phyloP scores from a whole-genome alignment of 2,888 invertebrate genomes.

The Drosophila peninsularis region DNA sequence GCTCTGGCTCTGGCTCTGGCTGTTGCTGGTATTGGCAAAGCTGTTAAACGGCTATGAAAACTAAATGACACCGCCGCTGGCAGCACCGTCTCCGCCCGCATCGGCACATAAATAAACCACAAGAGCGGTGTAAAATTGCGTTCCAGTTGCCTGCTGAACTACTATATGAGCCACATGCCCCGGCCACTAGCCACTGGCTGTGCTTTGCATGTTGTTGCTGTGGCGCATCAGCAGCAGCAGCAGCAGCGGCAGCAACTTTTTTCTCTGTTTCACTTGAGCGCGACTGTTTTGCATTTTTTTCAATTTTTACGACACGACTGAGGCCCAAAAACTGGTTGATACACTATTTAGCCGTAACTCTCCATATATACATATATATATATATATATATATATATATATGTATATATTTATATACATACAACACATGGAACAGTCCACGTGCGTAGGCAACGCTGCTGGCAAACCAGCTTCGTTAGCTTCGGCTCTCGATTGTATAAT shows the following conservation, averaged over 20 bases:
- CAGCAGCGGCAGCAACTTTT: constrained; percentile 15
- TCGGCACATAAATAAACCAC: constrained; percentile 48
- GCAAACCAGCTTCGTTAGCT: constrained; percentile 27
- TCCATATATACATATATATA: not conserved
- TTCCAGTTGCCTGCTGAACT: constrained; percentile 65
- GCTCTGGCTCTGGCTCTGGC: constrained; percentile 32
- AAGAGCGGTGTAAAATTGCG: constrained; percentile 54
- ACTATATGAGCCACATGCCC: constrained; percentile 47
- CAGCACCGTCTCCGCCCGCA: constrained; percentile 30
- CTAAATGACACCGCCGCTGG: constrained; percentile 52
- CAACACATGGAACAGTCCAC: constrained; percentile 40
- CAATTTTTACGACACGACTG: constrained; percentile 44
- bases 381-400: not conserved
- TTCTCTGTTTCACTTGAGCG: constrained; percentile 39
- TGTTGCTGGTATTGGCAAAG: constrained; percentile 42
- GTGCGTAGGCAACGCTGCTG: constrained; percentile 49
- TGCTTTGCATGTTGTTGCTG: constrained; percentile 22
- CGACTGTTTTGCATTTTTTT: constrained; percentile 65
- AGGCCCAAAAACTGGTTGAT: constrained; percentile 58
- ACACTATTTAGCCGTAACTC: constrained; percentile 29
- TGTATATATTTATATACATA: not conserved
- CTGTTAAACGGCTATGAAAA: constrained; percentile 61
- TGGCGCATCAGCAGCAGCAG: constrained; percentile 25
- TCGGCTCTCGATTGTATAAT: constrained; percentile 54
- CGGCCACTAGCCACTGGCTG: not conserved